Evolutionary conservation across 2,797 vertebrate genomes (phyloP).

Genomic region (Mormyrops boulengeri): DNA sequence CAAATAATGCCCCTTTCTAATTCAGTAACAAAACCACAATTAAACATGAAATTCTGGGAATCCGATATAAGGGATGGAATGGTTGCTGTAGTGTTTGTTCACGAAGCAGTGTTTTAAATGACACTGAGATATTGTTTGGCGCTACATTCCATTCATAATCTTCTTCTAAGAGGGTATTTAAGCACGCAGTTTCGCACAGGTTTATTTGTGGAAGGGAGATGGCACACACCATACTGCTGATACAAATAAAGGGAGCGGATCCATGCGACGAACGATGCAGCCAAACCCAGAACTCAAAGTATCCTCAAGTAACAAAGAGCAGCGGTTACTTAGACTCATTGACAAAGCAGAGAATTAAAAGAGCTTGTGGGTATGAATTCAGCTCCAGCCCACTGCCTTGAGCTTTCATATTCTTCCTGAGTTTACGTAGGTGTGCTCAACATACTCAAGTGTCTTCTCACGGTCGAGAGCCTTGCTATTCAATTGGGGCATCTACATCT

Average conservation of each 20-base stretch:
- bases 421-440: not conserved
- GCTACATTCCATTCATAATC: not conserved
- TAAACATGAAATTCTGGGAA: not conserved
- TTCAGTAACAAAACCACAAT: not conserved
- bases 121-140: not conserved
- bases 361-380: not conserved
- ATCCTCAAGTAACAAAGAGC: not conserved
- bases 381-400: not conserved
- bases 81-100: not conserved
- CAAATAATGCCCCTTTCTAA: not conserved
- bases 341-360: not conserved
- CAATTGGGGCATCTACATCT: not conserved
- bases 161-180: not conserved
- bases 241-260: not conserved
- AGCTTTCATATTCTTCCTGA: not conserved
- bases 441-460: not conserved
- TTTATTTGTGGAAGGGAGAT: not conserved
- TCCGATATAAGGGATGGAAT: not conserved
- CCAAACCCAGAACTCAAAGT: not conserved
- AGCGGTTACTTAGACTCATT: not conserved
- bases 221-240: not conserved
- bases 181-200: not conserved
- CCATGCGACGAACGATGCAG: not conserved
- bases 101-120: not conserved
- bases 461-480: not conserved